phyloP scores from a whole-genome alignment of 2,113 vertebrate species.

The Amazona vittata region DNA sequence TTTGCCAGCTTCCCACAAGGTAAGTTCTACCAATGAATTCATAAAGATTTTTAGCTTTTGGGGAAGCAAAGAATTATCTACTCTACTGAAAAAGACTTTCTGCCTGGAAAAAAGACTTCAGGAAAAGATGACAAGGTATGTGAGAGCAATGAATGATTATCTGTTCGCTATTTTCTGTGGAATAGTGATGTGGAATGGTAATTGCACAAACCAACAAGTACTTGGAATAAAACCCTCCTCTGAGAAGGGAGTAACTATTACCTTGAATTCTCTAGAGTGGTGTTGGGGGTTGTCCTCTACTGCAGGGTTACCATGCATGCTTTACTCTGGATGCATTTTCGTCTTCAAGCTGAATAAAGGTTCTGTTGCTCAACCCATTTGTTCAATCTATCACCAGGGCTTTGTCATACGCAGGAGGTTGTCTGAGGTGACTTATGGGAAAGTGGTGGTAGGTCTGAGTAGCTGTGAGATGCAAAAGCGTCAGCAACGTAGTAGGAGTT shows the following conservation, averaged over 20 bases:
- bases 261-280: fast-evolving
- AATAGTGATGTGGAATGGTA: no score
- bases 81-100: background rate
- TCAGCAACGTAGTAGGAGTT: background rate
- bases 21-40: background rate
- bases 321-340: background rate
- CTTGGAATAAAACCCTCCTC: fast-evolving
- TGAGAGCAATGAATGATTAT: background rate
- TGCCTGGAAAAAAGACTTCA: background rate
- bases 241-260: fast-evolving
- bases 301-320: fast-evolving
- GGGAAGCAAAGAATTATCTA: background rate
- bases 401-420: background rate
- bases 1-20: background rate
- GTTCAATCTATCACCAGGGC: fast-evolving
- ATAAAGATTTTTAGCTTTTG: background rate
- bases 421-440: background rate
- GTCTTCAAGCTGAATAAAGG: background rate
- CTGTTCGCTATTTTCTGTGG: background rate
- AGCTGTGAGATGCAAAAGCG: background rate
- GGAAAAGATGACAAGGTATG: background rate
- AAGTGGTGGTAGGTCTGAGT: background rate
- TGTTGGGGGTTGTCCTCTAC: background rate
- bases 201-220: background rate
- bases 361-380: background rate